These are phyloP conservation scores for Odiellus spinosus DNA, from an alignment of 2,888 invertebrate genomes.

Conservation along the genomic window DNA sequence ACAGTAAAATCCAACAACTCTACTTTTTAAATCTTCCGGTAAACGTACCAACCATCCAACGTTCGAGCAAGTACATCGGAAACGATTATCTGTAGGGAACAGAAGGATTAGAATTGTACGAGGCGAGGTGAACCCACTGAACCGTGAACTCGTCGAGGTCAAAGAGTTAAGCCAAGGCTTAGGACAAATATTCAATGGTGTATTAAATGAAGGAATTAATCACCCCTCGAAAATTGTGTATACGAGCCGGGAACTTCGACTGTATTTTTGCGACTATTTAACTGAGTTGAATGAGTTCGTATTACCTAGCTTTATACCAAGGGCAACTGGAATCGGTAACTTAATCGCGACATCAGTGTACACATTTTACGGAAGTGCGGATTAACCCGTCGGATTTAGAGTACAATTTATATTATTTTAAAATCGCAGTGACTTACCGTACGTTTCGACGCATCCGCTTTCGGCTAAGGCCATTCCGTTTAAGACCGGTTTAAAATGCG, in stretches of 20 bases:
- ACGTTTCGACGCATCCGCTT: conserved; percentile 11
- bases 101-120: too few species aligned
- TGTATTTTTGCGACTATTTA: too few species aligned
- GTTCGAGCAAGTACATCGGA: conserved; percentile 13
- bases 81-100: conserved; percentile 12
- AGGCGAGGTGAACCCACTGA: too few species aligned
- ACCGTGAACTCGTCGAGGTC: too few species aligned
- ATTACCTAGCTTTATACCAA: too few species aligned
- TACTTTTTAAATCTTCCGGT: not conserved
- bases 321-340: too few species aligned
- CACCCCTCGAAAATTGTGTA: too few species aligned
- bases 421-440: conserved; percentile 8
- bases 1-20: not conserved
- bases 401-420: not conserved
- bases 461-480: conserved; percentile 14
- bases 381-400: not conserved
- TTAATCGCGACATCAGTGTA: not conserved
- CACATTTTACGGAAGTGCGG: not conserved
- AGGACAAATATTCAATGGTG: too few species aligned
- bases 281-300: too few species aligned
- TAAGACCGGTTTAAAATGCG: conserved; percentile 7
- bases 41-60: conserved; percentile 13
- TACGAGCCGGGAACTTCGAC: too few species aligned
- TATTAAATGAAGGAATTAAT: too few species aligned
- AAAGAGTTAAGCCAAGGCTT: too few species aligned